These are phyloP conservation scores for Ophioderma brevispina DNA, from an alignment of 35 echinoderm and acorn worm species.

Conservation along the genomic window DNA sequence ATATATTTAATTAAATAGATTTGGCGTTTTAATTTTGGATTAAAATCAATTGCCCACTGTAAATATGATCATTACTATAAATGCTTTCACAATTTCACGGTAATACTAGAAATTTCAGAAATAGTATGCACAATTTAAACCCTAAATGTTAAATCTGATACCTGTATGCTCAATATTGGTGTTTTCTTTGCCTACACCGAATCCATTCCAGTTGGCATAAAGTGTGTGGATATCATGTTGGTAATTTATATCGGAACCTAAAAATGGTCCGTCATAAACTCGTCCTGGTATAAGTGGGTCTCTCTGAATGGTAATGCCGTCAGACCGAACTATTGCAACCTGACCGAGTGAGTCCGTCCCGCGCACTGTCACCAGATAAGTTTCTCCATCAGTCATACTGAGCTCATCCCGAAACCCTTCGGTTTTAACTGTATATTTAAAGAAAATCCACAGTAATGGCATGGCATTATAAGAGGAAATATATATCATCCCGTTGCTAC, in stretches of 20 bases:
- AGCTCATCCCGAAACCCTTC: too few relatives aligned
- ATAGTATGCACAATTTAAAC: too few relatives aligned
- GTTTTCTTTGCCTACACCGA: constrained; percentile 16
- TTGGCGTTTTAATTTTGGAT: too few relatives aligned
- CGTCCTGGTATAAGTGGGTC: constrained; percentile 51
- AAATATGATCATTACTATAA: too few relatives aligned
- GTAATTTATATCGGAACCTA: constrained; percentile 44
- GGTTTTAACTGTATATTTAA: too few relatives aligned
- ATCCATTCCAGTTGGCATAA: constrained; percentile 46
- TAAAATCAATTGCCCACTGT: too few relatives aligned
- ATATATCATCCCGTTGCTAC: too few relatives aligned
- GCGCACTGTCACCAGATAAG: constrained; percentile 22
- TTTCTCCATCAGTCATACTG: constrained; percentile 38
- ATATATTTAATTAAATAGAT: too few relatives aligned
- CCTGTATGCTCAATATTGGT: constrained; percentile 15
- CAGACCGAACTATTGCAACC: constrained; percentile 4
- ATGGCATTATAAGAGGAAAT: too few relatives aligned
- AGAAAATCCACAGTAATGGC: too few relatives aligned
- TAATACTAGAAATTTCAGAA: too few relatives aligned
- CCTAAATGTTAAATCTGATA: neutral
- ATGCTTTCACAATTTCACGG: too few relatives aligned
- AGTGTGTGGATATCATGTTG: constrained; percentile 17
- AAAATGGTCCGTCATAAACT: constrained; percentile 32
- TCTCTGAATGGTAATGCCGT: constrained; percentile 27
- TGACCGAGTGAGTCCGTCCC: constrained; percentile 18